Conservation (phyloP, 2,113 vertebrate species). For the Atherinomorus stipes region DNA sequence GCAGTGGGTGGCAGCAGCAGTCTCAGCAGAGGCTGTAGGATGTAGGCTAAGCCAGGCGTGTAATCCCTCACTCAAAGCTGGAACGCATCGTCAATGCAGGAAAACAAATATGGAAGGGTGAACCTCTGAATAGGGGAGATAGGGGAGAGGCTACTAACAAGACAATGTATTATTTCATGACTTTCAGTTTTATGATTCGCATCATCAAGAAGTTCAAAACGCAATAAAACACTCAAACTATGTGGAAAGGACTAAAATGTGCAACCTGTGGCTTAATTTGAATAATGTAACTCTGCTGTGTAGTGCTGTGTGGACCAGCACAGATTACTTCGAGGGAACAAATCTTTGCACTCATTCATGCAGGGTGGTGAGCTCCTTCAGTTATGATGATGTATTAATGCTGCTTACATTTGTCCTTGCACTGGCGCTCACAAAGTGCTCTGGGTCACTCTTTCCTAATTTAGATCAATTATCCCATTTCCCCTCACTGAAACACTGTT, state of each 20-base stretch:
- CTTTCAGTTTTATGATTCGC: background rate
- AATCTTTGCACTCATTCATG: constrained; percentile 2
- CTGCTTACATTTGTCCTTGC: constrained; percentile 49
- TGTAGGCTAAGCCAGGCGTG: constrained; percentile 69
- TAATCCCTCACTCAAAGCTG: constrained; percentile 64
- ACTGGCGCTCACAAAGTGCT: constrained; percentile 48
- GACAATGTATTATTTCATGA: constrained; percentile 3
- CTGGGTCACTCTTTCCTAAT: constrained; percentile 78
- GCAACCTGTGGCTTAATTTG: background rate
- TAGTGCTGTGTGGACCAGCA: constrained; percentile 5
- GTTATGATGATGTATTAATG: constrained; percentile 65
- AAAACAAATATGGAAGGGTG: constrained; percentile 71
- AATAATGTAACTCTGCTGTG: background rate
- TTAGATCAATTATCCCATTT: constrained; percentile 79
- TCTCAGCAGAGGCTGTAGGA: constrained; percentile 62
- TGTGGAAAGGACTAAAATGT: background rate
- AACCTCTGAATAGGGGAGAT: constrained; percentile 38
- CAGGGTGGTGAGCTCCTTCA: constrained; percentile 35
- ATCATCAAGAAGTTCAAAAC: constrained; percentile 5
- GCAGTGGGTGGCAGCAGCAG: constrained; percentile 72
- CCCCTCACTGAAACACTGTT: constrained; percentile 72
- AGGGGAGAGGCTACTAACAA: constrained; percentile 25
- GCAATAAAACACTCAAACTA: constrained; percentile 8
- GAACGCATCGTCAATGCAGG: constrained; percentile 50
- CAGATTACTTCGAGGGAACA: constrained; percentile 2